Percentiles rank a stretch among this genome's conserved stretches.
Evolutionary conservation across 1,140 invertebrate species (phyloP).

Genomic region (Drosophila seguyi): DNA sequence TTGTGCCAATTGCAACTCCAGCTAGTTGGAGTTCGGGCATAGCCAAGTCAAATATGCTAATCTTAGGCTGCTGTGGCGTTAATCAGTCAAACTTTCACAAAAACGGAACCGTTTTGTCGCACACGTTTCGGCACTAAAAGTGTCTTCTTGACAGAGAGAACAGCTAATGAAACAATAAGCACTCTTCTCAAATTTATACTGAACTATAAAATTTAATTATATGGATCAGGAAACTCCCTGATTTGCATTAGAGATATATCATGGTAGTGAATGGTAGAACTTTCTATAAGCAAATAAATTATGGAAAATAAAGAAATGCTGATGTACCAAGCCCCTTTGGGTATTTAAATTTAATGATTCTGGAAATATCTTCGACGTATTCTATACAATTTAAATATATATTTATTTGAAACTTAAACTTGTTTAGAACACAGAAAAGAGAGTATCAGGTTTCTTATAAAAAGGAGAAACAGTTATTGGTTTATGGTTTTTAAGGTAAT

Average conservation of each 20-base stretch:
- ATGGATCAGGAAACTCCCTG: conserved; percentile 2
- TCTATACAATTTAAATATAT: neutral
- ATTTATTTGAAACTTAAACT: neutral
- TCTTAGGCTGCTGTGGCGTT: conserved; percentile 47
- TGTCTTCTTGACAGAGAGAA: conserved; percentile 19
- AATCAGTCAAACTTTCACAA: conserved; percentile 77
- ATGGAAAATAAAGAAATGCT: neutral
- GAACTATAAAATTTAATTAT: conserved; percentile 9
- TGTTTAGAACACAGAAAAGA: neutral
- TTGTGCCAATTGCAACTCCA: conserved; percentile 16
- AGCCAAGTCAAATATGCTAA: conserved; percentile 48
- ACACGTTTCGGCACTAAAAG: conserved; percentile 18
- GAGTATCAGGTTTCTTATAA: neutral
- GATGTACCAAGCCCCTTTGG: neutral
- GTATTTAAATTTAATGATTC: neutral
- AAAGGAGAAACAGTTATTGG: too few relatives aligned
- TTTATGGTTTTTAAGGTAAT: neutral
- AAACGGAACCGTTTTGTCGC: conserved; percentile 60
- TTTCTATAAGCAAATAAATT: neutral
- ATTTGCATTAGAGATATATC: too few relatives aligned
- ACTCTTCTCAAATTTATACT: conserved; percentile 13
- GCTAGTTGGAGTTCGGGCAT: conserved; percentile 7
- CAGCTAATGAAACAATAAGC: conserved; percentile 6
- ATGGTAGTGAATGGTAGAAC: neutral
- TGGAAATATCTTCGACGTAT: neutral